phyloP scores from a whole-genome alignment of 2,113 vertebrate species.

The Genyomyrus donnyi region DNA sequence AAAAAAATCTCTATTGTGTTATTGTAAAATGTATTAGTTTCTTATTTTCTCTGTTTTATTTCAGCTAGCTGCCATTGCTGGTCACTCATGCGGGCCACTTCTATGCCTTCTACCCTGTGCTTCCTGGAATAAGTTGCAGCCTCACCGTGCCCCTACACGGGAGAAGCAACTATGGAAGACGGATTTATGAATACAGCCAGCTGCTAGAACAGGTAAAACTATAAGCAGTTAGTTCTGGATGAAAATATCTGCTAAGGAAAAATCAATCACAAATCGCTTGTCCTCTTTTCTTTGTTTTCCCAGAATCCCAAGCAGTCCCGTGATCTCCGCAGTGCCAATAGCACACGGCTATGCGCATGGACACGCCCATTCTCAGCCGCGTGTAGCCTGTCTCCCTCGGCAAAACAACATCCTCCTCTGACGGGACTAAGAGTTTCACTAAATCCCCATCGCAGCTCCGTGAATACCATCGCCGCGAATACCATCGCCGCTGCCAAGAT shows the following conservation, averaged over 20 bases:
- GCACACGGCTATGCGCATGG: not conserved
- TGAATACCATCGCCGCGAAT: not conserved
- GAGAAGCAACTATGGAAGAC: not conserved
- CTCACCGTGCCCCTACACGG: not conserved
- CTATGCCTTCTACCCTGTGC: not conserved
- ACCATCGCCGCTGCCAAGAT: not conserved
- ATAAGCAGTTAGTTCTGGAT: not conserved
- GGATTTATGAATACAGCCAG: not conserved
- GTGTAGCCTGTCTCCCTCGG: not conserved
- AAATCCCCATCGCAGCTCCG: not conserved
- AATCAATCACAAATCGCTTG: not conserved
- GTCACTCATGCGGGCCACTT: not conserved
- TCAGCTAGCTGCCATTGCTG: not conserved
- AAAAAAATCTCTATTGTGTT: not conserved
- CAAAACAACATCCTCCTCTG: not conserved
- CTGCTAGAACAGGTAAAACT: not conserved
- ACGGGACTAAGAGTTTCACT: not conserved
- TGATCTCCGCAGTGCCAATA: too few species aligned
- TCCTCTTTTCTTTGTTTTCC: not conserved
- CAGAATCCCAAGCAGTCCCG: not conserved
- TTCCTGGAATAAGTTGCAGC: not conserved
- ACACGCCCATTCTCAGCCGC: not conserved
- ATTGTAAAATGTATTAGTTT: not conserved
- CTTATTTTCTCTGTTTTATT: not conserved
- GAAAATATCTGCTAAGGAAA: not conserved